Base-by-base conservation (phyloP, 2,888 invertebrate genomes). In the Meandrusa payeni region DNA sequence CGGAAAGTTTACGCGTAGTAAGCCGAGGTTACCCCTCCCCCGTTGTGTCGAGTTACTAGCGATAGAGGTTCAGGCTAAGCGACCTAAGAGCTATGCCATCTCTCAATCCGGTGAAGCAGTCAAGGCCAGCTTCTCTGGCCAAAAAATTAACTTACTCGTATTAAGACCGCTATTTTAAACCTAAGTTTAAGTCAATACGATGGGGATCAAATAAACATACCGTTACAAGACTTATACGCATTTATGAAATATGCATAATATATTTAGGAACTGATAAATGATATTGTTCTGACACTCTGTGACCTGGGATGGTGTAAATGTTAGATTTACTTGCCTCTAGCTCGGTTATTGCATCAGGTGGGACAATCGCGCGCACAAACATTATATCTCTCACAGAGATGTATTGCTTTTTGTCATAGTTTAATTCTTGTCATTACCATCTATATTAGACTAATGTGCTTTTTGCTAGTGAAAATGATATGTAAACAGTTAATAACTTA, bases 241-340 rank as follows among this genome's bases (percentile, higher is more conserved):
- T 6, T 27, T 37, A 11, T 12, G 12, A 9, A 41, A 20, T 27
- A 20, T 26, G 17, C 11, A 4, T 9, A 31, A 22, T 23, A 36
- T 22, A 17, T 20, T n/a, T 26, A 20, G 43, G 26, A 43, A 32
- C 47, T 54, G 22, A 55, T 55, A 65, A 70, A 69, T 61, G 64
- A 68, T 68, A 69, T 58, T 54, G 64, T 61, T 55, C 59, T 59
- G 64, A 66, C 69, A 61, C 47, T n/a, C n/a, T 47, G 22, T 57
- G 68, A 69, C 68, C 69, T 43, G 52, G 23, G 55, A 55, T 55
- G 55, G 59, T 55, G 66, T 59, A 64, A 63, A 61, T 56, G 61
- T 57, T 65, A 48, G 32, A 40, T 31, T 40, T 40, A 22, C 34
- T 20, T 2, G n/a, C 33, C 4, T n/a, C n/a, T 19, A 36, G 24